phyloP scores from a whole-genome alignment of 2,888 invertebrate genomes.

The Eilema depressum region DNA sequence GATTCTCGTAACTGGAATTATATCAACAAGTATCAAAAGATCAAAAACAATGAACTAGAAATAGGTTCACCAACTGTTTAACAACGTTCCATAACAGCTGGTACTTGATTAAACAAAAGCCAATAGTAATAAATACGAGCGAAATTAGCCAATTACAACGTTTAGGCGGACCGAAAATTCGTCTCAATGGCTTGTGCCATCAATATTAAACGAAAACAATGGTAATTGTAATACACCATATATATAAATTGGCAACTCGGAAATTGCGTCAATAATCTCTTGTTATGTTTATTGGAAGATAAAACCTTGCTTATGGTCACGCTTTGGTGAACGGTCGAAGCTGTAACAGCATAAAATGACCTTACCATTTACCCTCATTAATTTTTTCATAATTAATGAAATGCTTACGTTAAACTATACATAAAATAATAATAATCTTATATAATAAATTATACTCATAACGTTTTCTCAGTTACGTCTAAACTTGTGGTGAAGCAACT shows the following conservation, averaged over 20 bases:
- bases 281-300: constrained; percentile 24
- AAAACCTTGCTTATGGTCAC: constrained; percentile 6
- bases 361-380: not conserved
- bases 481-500: too few species aligned
- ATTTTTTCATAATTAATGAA: too few species aligned
- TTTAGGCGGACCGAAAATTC: constrained; percentile 48
- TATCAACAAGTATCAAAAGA: constrained; percentile 6
- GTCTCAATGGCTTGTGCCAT: constrained; percentile 43
- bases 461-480: too few species aligned
- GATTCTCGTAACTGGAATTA: not conserved
- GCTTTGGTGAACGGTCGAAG: not conserved
- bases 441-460: too few species aligned
- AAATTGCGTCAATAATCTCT: constrained; percentile 33
- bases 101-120: constrained; percentile 53
- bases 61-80: constrained; percentile 36
- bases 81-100: constrained; percentile 38
- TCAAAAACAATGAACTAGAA: constrained; percentile 25
- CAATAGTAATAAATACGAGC: constrained; percentile 53
- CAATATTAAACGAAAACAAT: constrained; percentile 40
- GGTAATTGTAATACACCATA: constrained; percentile 20
- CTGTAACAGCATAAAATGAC: not conserved
- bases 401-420: too few species aligned
- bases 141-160: constrained; percentile 58
- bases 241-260: constrained; percentile 16
- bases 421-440: too few species aligned